Evolutionary conservation across 2,113 vertebrate species (phyloP).

Genomic region (Macrotis lagotis): DNA sequence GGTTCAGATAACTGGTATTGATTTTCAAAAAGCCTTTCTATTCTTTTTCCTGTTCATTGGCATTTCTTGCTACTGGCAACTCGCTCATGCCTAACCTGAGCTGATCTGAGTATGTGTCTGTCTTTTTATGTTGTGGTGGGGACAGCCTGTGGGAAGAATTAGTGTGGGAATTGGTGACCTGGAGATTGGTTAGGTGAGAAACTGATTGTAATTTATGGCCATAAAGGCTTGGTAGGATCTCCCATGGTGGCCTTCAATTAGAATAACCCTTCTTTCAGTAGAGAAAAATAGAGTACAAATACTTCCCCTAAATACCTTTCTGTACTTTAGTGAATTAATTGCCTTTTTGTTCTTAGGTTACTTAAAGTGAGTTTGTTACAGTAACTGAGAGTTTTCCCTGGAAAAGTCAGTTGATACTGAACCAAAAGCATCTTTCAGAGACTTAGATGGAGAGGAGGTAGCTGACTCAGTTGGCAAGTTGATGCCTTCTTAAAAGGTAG

Average conservation of each 20-base stretch:
- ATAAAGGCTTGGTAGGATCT: background rate
- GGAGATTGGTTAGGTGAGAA: background rate
- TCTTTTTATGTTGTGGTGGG: constrained; percentile 11
- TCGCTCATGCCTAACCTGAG: constrained; percentile 28
- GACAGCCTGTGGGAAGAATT: background rate
- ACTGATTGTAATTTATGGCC: no score
- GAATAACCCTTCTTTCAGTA: constrained; percentile 29
- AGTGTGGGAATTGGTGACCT: background rate
- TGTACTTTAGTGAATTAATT: constrained; percentile 53
- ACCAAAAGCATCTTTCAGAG: constrained; percentile 52
- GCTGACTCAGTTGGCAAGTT: constrained; percentile 47
- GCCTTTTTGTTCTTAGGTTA: constrained; percentile 52
- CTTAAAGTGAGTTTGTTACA: constrained; percentile 64
- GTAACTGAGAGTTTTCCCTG: constrained; percentile 72
- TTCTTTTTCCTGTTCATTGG: constrained; percentile 55
- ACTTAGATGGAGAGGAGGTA: constrained; percentile 58
- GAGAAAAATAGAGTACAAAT: constrained; percentile 45
- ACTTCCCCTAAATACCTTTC: constrained; percentile 47
- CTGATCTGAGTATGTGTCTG: constrained; percentile 10
- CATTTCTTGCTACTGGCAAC: constrained; percentile 48
- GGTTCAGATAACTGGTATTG: constrained; percentile 72
- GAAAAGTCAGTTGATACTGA: constrained; percentile 69
- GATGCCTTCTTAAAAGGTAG: constrained; percentile 49
- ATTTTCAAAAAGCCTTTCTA: constrained; percentile 69
- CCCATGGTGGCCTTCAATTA: constrained; percentile 19